Base-by-base conservation (phyloP, 2,888 invertebrate genomes). In the Seira sanloemensis region DNA sequence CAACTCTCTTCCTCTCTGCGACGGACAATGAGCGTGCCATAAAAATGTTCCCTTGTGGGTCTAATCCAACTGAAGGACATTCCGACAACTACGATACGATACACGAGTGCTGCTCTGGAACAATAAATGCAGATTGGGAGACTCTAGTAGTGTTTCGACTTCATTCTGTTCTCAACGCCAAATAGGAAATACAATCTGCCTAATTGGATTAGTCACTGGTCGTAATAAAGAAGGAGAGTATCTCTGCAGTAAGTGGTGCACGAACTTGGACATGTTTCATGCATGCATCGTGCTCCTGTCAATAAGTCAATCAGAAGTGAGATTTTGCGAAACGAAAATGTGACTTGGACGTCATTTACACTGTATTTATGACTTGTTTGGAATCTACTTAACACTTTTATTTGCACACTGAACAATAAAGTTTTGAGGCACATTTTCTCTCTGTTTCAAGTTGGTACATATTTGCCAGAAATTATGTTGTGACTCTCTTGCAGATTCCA, bases 281-380 rank as follows among this genome's bases (percentile, higher is more conserved):
- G 12, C 37, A 37, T 37, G 37, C 4, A 7, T 37, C 37, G 12
- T 37, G 37, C 4, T 37, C 58, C 58, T 58, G 58, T 58, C 58
- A 58, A 58, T 58, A 58, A 58, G 58, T 58, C 58, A 58, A 58
- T 58, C 58, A 58, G n/a, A 58, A n/a, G 37, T 37, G 37, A 37
- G 5, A 37, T 37, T 37, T 37, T 37, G 7, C 7, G 7, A 37
- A 37, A 37, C 37, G n/a, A 37, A 9, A 37, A 12, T 37, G 5
- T 37, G 37, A 37, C 37, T 37, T 37, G 37, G 37, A 5, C 12
- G 37, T 37, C 37, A 37, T 37, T 37, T 37, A 37, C 37, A 37
- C 5, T 12, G 12, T 37, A 37, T 37, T 37, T 37, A 37, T 37
- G 37, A n/a, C n/a, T n/a, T n/a, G n/a, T n/a, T n/a, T n/a, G 37